Conservation (phyloP, 1,140 invertebrate species). For the Atta colombica region DNA sequence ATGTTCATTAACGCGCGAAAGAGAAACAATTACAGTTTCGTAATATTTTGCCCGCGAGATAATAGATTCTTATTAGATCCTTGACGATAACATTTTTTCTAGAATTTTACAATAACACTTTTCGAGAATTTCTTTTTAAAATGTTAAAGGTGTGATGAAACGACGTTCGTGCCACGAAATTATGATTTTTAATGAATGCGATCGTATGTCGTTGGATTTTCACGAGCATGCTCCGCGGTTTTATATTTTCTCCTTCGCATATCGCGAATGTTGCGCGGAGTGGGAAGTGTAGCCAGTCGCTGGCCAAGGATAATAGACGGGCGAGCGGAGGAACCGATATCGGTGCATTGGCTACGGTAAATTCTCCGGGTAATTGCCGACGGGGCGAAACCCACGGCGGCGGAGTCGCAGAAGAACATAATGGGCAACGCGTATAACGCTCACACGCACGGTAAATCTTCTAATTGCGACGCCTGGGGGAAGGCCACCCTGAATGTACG, state of each 20-base stretch:
- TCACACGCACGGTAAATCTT: slow-evolving; percentile 26
- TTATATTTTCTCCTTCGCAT: slow-evolving; percentile 52
- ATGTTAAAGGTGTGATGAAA: background rate
- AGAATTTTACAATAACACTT: background rate
- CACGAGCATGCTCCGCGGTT: slow-evolving; percentile 32
- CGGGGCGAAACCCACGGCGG: slow-evolving; percentile 39
- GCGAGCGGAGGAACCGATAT: slow-evolving; percentile 67
- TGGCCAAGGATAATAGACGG: slow-evolving; percentile 71
- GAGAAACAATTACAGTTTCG: background rate
- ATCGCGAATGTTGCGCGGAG: slow-evolving; percentile 31
- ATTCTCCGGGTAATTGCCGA: slow-evolving; percentile 71
- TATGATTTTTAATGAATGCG: background rate
- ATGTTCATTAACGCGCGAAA: slow-evolving; percentile 17
- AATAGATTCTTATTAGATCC: slow-evolving; percentile 4
- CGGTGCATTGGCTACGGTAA: slow-evolving; percentile 75
- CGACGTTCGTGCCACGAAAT: background rate
- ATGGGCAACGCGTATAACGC: slow-evolving; percentile 31
- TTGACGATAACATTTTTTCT: background rate
- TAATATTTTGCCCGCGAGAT: background rate
- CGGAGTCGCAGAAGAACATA: slow-evolving; percentile 38
- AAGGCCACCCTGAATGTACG: slow-evolving; percentile 5
- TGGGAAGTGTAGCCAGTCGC: slow-evolving; percentile 53
- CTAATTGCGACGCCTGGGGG: slow-evolving; percentile 22
- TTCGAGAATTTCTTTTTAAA: background rate
- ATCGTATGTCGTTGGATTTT: slow-evolving; percentile 35